A percentile compares a stretch with the other conserved stretches of the same genome.
Conservation (phyloP, 2,797 vertebrate species). For the Manis pentadactyla region DNA sequence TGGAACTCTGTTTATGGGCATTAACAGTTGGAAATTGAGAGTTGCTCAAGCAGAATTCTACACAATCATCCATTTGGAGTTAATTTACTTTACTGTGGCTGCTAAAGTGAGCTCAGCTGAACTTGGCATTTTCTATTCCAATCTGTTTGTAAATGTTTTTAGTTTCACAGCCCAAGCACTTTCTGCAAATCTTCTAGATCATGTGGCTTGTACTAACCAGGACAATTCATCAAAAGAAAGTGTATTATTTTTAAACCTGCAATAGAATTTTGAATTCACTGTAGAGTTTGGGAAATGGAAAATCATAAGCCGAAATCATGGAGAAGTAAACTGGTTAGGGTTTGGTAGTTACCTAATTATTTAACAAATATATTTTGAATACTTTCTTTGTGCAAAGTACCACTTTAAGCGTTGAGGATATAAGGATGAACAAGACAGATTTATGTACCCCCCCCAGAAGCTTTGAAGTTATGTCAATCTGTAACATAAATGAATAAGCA, state of each 20-base stretch:
- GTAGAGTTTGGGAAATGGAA: constrained; percentile 8
- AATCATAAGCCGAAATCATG: neutral
- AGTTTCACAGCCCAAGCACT: constrained; percentile 56
- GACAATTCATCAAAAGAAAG: neutral
- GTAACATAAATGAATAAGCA: neutral
- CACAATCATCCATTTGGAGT: constrained; percentile 62
- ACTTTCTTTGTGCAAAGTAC: neutral
- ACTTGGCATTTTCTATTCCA: constrained; percentile 53
- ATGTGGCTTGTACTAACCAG: neutral
- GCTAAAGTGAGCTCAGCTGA: constrained; percentile 52
- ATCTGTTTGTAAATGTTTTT: constrained; percentile 70
- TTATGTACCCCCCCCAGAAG: neutral
- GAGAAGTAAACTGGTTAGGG: neutral
- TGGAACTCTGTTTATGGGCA: constrained; percentile 47
- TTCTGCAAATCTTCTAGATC: constrained; percentile 55
- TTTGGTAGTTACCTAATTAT: neutral
- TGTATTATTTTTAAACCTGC: constrained; percentile 1
- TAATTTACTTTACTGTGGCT: constrained; percentile 70
- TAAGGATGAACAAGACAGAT: neutral
- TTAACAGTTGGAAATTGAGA: constrained; percentile 56
- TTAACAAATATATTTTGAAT: neutral
- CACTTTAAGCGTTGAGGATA: neutral
- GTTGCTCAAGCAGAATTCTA: constrained; percentile 51
- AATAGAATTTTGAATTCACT: constrained; percentile 32
- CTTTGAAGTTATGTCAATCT: neutral